Percentiles rank a stretch among this genome's conserved stretches.
Conservation (phyloP, 2,797 vertebrate genomes). For the Pitangus sulphuratus region DNA sequence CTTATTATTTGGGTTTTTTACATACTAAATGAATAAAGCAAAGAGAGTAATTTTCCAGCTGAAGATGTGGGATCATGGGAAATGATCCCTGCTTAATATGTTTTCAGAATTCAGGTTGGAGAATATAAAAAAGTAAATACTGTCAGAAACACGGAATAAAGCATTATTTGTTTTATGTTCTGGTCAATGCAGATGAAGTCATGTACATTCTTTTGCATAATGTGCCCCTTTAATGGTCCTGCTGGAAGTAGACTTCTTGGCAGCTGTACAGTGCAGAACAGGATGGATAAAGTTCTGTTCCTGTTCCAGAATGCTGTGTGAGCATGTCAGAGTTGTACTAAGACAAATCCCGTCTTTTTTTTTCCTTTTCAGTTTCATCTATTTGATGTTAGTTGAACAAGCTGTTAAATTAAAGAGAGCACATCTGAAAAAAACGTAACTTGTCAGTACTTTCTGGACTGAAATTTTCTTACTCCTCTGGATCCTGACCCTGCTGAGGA, state of each 20-base stretch:
- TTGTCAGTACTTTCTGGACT: neutral
- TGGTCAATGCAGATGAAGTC: conserved; percentile 38
- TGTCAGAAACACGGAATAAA: conserved; percentile 9
- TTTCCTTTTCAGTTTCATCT: neutral
- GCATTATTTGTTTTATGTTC: conserved; percentile 25
- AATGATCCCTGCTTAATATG: conserved; percentile 4
- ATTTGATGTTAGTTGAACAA: neutral
- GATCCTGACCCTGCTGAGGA: neutral
- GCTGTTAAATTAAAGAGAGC: neutral
- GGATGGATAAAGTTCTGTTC: conserved; percentile 4
- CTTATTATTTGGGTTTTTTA: conserved; percentile 9
- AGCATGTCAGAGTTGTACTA: neutral
- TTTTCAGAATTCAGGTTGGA: conserved; percentile 18
- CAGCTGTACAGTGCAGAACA: neutral
- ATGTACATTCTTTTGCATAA: conserved; percentile 31
- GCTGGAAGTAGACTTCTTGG: conserved; percentile 36
- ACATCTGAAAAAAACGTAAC: neutral
- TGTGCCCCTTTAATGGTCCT: conserved; percentile 1
- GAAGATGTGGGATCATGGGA: neutral
- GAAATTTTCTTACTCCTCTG: neutral
- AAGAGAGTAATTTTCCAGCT: neutral
- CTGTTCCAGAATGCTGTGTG: neutral
- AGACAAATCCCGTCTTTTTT: neutral
- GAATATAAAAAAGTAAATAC: conserved; percentile 16
- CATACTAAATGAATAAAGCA: neutral